These are phyloP conservation scores for Cardinalis cardinalis DNA, from an alignment of 2,113 vertebrate species.

Conservation along the genomic window DNA sequence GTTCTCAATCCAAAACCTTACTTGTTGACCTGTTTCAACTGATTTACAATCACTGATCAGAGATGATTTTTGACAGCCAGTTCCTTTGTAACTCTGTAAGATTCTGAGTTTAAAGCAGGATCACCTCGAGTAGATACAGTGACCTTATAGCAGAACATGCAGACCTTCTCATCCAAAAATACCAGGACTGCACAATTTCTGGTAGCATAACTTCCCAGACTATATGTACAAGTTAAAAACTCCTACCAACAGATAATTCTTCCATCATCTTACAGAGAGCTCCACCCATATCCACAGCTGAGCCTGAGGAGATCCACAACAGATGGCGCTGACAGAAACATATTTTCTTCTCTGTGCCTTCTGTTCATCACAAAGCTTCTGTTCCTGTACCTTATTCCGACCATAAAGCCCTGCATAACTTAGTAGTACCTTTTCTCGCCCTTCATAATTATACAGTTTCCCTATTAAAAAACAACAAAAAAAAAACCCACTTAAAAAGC, in stretches of 20 bases:
- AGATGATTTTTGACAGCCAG: neutral
- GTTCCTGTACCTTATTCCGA: slow-evolving; percentile 24
- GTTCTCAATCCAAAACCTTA: neutral
- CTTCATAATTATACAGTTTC: neutral
- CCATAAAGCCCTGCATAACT: neutral
- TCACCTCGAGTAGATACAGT: neutral
- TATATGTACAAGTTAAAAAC: neutral
- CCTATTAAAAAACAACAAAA: neutral
- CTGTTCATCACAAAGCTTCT: slow-evolving; percentile 50
- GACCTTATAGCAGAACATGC: neutral
- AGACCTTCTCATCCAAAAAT: neutral
- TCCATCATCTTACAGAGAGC: neutral
- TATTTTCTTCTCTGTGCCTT: slow-evolving; percentile 55
- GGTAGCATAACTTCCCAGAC: neutral
- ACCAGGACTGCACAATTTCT: neutral
- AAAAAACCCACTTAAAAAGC: neutral
- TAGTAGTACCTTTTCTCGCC: neutral
- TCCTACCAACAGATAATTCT: slow-evolving; percentile 2
- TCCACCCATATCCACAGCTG: slow-evolving; percentile 22
- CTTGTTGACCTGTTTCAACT: neutral
- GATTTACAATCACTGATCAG: neutral
- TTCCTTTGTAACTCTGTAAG: neutral
- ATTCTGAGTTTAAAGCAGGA: neutral
- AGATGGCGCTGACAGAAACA: slow-evolving; percentile 58
- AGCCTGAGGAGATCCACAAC: slow-evolving; percentile 43